Evolutionary conservation across 2,797 vertebrate species (phyloP), one percentile per base, ranked within the genome.

Genomic region (Lepus townsendii): DNA sequence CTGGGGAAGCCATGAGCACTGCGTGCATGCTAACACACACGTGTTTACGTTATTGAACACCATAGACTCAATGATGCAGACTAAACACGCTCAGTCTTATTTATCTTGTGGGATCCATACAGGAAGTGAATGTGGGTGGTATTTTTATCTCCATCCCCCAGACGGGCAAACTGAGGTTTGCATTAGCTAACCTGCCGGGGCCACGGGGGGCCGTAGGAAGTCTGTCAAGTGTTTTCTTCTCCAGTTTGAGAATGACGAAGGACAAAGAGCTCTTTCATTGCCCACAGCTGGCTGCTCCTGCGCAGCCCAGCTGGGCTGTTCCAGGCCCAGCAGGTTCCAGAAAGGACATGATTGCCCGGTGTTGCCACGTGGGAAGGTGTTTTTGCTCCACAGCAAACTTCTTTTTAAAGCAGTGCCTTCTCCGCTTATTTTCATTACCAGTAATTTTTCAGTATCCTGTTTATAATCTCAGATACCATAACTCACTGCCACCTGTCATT

Each of bases 261-360:
- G 68, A 94, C 50, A 73, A 97, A 92, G 87, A 76, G 26, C 50
- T 32, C 50, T 85, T 93, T 90, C 0, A 2, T 35, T 38, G 54
- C 62, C 66, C 54, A 7, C 2, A 0, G 9, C 83, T 32, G 73
- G 50, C 93, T 95, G 95, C 66, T 80, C n/a, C 66, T 19, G 30
- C 93, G 60, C 2, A 0, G 90, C 65, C 76, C 19, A 22, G 13
- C 91, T 42, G 38, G 78, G 35, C 52, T 47, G 68, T 27, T 92
- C 52, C 82, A 71, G 42, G 24, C 60, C 62, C n/a, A 42, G 85
- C 14, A 69, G 62, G 22, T 93, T 90, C 91, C 93, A 0, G 32
- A 92, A 91, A 91, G 89, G 94, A 96, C 94, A 71, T 71, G 90
- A 82, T 4, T 1, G 87, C 65, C 83, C 87, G 76, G 90, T 86